Percentiles rank a stretch among this genome's conserved stretches.
phyloP scores from a whole-genome alignment of 1,140 invertebrate species.

The Drosophila kohkoa region DNA sequence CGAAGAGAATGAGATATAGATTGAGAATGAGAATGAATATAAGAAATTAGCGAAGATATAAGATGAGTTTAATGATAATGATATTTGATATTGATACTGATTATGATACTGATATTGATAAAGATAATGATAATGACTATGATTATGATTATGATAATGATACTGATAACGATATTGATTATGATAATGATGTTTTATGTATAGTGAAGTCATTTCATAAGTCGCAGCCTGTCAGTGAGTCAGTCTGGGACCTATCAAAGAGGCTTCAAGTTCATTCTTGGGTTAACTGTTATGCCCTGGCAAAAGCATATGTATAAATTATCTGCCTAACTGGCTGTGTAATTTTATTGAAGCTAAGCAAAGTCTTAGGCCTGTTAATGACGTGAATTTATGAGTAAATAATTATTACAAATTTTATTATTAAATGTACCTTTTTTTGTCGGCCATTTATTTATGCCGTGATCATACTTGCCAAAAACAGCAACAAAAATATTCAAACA shows the following conservation, averaged over 20 bases:
- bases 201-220: conserved; percentile 28
- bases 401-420: conserved; percentile 7
- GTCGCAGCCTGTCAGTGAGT: background rate
- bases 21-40: conserved; percentile 26
- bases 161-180: conserved; percentile 22
- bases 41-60: conserved; percentile 5
- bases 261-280: conserved; percentile 27
- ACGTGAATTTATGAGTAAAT: conserved; percentile 34
- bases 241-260: conserved; percentile 22
- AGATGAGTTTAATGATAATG: conserved; percentile 17
- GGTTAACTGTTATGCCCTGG: conserved; percentile 40
- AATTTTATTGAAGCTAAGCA: conserved; percentile 52
- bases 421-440: conserved; percentile 29
- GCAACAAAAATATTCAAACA: background rate
- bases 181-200: conserved; percentile 50
- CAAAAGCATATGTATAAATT: conserved; percentile 37
- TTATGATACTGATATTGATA: conserved; percentile 30
- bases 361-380: conserved; percentile 47
- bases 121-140: conserved; percentile 22
- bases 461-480: conserved; percentile 45
- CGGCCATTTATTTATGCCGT: conserved; percentile 50
- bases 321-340: conserved; percentile 55
- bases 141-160: conserved; percentile 33
- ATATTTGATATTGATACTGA: conserved; percentile 30
- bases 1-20: conserved; percentile 35